These are phyloP conservation scores for Buceros bicornis DNA, from an alignment of 2,797 vertebrate genomes.

Conservation along the genomic window DNA sequence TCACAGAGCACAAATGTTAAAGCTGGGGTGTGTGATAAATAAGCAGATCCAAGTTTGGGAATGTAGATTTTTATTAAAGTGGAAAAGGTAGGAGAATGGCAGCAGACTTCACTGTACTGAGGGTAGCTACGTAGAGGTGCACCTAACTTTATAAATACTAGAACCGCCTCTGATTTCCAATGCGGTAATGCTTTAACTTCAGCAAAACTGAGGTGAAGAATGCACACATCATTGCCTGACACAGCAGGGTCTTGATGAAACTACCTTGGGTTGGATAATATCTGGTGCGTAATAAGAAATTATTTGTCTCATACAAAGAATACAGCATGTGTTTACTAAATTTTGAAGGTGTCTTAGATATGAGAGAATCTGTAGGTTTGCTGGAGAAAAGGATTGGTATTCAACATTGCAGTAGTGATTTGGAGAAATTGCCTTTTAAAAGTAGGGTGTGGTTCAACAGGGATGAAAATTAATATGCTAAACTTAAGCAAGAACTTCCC, in stretches of 20 bases:
- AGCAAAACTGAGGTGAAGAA: not conserved
- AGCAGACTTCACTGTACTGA: not conserved
- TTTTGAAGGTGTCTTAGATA: not conserved
- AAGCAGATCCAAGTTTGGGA: slow-evolving; percentile 3
- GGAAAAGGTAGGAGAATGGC: not conserved
- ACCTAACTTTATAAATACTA: not conserved
- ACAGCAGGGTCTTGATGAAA: not conserved
- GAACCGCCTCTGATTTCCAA: not conserved
- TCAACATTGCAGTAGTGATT: not conserved
- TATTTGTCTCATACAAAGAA: not conserved
- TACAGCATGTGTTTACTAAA: not conserved
- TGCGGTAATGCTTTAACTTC: not conserved
- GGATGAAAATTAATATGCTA: not conserved
- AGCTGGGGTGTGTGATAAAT: not conserved
- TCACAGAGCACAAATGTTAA: slow-evolving; percentile 48
- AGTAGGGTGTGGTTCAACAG: not conserved
- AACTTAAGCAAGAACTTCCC: not conserved
- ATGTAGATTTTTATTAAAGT: slow-evolving; percentile 29
- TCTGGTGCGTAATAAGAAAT: not conserved
- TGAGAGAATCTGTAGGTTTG: not conserved
- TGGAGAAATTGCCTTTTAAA: not conserved
- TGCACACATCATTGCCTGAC: not conserved
- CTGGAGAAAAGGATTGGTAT: not conserved
- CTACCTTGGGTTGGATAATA: not conserved
- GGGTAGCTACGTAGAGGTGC: not conserved